These are phyloP conservation scores for Leptinotarsa juncta DNA, from an alignment of 2,888 invertebrate species.

Conservation along the genomic window DNA sequence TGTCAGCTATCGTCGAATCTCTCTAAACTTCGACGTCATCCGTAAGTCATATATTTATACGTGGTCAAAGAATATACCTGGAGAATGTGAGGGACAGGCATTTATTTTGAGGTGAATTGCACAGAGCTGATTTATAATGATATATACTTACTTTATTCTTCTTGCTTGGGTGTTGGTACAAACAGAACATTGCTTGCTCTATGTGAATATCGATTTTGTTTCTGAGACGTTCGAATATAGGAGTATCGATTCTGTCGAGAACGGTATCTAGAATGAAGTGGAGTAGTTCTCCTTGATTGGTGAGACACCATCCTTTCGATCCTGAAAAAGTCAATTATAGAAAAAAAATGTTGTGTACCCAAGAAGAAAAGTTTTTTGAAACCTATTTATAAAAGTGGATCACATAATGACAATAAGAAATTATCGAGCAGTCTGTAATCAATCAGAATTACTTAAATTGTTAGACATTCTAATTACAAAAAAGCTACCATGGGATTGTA, in stretches of 20 bases:
- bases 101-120: too few species aligned
- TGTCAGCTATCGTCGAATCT: too few species aligned
- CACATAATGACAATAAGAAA: too few species aligned
- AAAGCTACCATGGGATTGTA: too few species aligned
- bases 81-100: too few species aligned
- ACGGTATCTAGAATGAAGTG: constrained; percentile 82
- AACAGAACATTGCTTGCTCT: constrained; percentile 88
- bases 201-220: constrained; percentile 81
- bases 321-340: constrained; percentile 58
- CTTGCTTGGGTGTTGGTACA: constrained; percentile 85
- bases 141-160: constrained; percentile 69
- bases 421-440: too few species aligned
- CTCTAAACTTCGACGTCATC: too few species aligned
- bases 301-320: constrained; percentile 80
- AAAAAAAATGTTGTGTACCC: neutral
- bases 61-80: too few species aligned
- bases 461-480: too few species aligned
- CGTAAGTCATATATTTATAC: too few species aligned
- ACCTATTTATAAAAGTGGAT: too few species aligned
- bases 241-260: constrained; percentile 76
- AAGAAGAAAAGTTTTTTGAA: neutral
- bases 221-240: constrained; percentile 72
- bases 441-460: too few species aligned
- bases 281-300: constrained; percentile 81
- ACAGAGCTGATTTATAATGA: neutral